Base-by-base conservation (phyloP, 2,888 invertebrate genomes). In the Strigamia crassipes region DNA sequence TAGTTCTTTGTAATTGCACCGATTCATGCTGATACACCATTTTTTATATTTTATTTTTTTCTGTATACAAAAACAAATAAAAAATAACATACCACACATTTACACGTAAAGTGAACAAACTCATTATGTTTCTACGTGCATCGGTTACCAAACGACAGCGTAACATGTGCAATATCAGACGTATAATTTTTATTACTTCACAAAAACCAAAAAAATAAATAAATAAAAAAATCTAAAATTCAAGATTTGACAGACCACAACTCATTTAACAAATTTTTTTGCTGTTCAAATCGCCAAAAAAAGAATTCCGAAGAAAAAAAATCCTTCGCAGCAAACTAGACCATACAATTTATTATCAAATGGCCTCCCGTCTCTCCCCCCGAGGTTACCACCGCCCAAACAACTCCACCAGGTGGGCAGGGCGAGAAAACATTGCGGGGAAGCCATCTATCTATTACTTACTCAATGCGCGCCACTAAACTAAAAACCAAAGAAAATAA, bases 381-480 rank as follows among this genome's bases (percentile, higher is more conserved):
- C 56, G 56, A 56, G 56, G 56, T 56, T 56, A 56, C 56, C 56
- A 56, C n/a, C 56, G 56, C 56, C 56, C 56, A 56, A 56, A 56
- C 56, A 56, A 56, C 56, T 56, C 56, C 56, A 18, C 56, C 56
- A 56, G 56, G 56, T 56, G 56, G 56, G 56, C 56, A 18, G 56
- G 56, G 56, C 56, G 21, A 56, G 56, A 56, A n/a, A 56, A 56
- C 56, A 56, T 18, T 56, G 56, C 56, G 21, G 56, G 18, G 21
- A 56, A 56, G 56, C 56, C 56, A 42, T n/a, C n/a, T 27, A 27
- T 27, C 27, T 27, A 46, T 46, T 46, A 18, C 56, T 18, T 18
- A 56, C 56, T 56, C 56, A 56, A 56, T 3, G 3, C n/a, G n/a
- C 10, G 13, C 10, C 13, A 51, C 51, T 3, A 51, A 51, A 51